Evolutionary conservation across 2,113 vertebrate genomes (phyloP).

Genomic region (Psephotus haematonotus): DNA sequence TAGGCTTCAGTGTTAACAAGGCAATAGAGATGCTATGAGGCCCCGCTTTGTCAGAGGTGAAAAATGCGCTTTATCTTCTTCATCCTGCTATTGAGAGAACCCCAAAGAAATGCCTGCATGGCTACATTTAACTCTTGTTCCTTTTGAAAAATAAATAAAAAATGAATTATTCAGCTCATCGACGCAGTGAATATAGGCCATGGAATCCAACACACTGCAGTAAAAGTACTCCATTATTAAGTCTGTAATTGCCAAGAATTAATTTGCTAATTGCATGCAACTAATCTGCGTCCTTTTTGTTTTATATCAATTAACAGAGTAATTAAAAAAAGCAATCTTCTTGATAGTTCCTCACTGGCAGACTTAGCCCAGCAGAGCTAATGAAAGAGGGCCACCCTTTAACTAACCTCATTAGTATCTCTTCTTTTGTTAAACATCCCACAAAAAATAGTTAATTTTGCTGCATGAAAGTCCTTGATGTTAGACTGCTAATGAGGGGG

Average conservation of each 20-base stretch:
- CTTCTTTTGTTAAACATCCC: constrained; percentile 59
- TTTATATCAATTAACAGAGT: constrained; percentile 95
- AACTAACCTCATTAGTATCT: constrained; percentile 67
- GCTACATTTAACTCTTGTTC: constrained; percentile 46
- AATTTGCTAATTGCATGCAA: constrained; percentile 92
- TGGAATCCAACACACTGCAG: constrained; percentile 70
- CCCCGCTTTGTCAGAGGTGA: background rate
- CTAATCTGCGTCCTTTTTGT: constrained; percentile 90
- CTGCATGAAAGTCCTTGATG: constrained; percentile 48
- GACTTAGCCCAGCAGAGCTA: constrained; percentile 61
- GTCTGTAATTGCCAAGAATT: constrained; percentile 89
- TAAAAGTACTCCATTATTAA: constrained; percentile 83
- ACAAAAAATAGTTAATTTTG: constrained; percentile 69
- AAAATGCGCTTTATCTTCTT: background rate
- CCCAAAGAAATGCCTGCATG: background rate
- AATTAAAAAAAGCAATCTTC: constrained; percentile 86
- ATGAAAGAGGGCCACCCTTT: constrained; percentile 66
- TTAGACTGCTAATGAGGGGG: constrained; percentile 60
- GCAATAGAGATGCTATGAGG: background rate
- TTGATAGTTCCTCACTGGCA: constrained; percentile 65
- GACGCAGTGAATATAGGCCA: constrained; percentile 53
- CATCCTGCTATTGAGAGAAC: background rate
- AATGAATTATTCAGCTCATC: constrained; percentile 39
- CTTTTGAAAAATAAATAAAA: background rate
- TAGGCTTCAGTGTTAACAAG: background rate